A percentile compares a stretch with the other conserved stretches of the same genome.
phyloP scores from a whole-genome alignment of 1,140 invertebrate genomes.

The Aphelenchoides avenae region DNA sequence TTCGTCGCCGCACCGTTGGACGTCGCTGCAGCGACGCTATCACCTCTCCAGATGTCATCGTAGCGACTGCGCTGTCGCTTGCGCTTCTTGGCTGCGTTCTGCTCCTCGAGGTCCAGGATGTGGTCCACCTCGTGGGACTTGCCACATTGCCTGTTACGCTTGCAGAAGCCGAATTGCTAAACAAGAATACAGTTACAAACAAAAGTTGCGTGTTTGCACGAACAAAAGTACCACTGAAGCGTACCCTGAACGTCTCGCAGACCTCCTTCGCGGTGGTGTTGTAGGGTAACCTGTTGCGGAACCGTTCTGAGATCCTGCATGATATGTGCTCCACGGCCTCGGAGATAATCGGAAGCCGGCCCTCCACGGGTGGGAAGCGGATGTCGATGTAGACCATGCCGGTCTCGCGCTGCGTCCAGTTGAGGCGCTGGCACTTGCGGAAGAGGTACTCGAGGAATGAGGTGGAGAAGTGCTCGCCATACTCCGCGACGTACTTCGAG shows the following conservation, averaged over 20 bases:
- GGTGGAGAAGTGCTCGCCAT: slow-evolving; percentile 7
- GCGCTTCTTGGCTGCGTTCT: neutral
- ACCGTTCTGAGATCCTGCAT: neutral
- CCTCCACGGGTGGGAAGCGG: too few species aligned
- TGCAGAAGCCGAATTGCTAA: slow-evolving; percentile 18
- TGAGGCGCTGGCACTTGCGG: slow-evolving; percentile 39
- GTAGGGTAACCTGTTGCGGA: neutral
- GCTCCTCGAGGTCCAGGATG: slow-evolving; percentile 11
- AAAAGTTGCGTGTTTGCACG: neutral
- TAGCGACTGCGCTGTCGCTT: too few species aligned
- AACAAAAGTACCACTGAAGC: neutral
- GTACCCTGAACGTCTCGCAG: slow-evolving; percentile 6
- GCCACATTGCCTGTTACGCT: slow-evolving; percentile 1
- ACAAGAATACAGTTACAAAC: neutral
- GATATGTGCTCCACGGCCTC: neutral
- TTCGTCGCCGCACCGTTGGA: too few species aligned
- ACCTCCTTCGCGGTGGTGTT: slow-evolving; percentile 4
- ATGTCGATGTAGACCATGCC: neutral
- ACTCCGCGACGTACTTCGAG: neutral
- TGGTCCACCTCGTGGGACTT: slow-evolving; percentile 18
- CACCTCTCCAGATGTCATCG: too few species aligned
- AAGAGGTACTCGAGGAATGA: slow-evolving; percentile 49
- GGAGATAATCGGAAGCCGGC: neutral
- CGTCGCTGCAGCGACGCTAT: too few species aligned
- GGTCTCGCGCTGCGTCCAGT: neutral